A percentile compares a stretch with the other conserved stretches of the same genome.
Conservation (phyloP, 2,113 vertebrate species). For the Ictidomys tridecemlineatus region DNA sequence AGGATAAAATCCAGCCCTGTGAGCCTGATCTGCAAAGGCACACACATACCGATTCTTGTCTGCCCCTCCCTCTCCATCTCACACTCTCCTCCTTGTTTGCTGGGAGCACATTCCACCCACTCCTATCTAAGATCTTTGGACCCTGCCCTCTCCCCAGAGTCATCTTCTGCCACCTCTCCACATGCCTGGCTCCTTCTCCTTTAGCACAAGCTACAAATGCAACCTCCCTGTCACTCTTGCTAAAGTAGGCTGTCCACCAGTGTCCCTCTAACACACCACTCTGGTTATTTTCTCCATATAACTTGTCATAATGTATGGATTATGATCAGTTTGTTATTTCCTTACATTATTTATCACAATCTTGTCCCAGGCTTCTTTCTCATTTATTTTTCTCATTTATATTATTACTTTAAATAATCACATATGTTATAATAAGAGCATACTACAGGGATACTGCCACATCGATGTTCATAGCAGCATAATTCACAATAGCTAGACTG, state of each 20-base stretch:
- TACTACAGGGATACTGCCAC: too few relatives aligned
- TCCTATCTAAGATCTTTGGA: background rate
- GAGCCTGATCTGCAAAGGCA: background rate
- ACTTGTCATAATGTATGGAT: background rate
- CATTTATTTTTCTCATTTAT: slow-evolving; percentile 37
- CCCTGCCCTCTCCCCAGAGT: background rate
- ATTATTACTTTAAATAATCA: slow-evolving; percentile 29
- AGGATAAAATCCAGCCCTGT: background rate
- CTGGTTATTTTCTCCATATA: background rate
- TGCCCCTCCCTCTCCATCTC: background rate
- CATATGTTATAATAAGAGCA: slow-evolving; percentile 36
- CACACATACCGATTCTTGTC: background rate
- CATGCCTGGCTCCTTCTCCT: background rate
- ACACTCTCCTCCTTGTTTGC: background rate
- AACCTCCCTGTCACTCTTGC: background rate
- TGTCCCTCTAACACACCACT: background rate
- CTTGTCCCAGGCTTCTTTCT: too few relatives aligned
- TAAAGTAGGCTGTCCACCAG: background rate
- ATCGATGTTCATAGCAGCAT: too few relatives aligned
- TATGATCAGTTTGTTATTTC: background rate
- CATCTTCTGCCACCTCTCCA: background rate
- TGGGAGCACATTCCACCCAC: background rate
- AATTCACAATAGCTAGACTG: too few relatives aligned
- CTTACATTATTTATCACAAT: too few relatives aligned
- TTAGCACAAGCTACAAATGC: too few relatives aligned